Base-by-base conservation (phyloP, 2,113 vertebrate species). In the Otocyon megalotis region DNA sequence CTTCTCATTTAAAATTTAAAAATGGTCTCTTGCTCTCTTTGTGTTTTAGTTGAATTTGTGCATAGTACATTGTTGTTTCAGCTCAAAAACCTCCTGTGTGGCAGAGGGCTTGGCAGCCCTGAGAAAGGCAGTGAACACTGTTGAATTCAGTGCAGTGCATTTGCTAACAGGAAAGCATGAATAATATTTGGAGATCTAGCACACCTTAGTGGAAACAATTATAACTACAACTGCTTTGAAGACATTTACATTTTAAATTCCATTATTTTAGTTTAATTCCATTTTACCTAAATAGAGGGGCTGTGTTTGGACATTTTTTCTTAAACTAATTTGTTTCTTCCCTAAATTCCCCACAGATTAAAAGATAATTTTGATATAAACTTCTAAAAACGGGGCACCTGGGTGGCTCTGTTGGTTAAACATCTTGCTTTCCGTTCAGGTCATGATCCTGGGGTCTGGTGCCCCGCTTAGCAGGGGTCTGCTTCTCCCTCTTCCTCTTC, bases 141-240 rank as follows among this genome's bases (percentile, higher is more conserved):
- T 16, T 48, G 85, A 92, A 82, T 81, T 85, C 87, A 54, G 54
- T 10, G 17, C 16, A n/a, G 19, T 15, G 58, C 82, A 37, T 92
- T 80, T 90, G 76, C 24, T 76, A 90, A 95, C 72, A 72, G 93
- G 67, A 80, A 2, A 91, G 32, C 67, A 32, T 95, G 96, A 82
- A 82, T 97, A 97, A 97, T 97, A 97, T 85, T 97, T 97, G 85
- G 98, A 93, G 95, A 98, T 95, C 97, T 98, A 98, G 98, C 98
- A 97, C 98, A 98, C 96, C 98, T 96, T 97, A 97, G 98, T 98
- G 98, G 98, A 97, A 96, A 94, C 88, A 90, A 72, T 88, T 94
- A 94, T 96, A 97, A 98, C 82, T 98, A 60, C 98, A 98, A 91
- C 90, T 82, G 22, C 30, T 85, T 74, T 60, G 8, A 79, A 90